phyloP scores from a whole-genome alignment of 2,113 vertebrate species.

The Asarcornis scutulata region DNA sequence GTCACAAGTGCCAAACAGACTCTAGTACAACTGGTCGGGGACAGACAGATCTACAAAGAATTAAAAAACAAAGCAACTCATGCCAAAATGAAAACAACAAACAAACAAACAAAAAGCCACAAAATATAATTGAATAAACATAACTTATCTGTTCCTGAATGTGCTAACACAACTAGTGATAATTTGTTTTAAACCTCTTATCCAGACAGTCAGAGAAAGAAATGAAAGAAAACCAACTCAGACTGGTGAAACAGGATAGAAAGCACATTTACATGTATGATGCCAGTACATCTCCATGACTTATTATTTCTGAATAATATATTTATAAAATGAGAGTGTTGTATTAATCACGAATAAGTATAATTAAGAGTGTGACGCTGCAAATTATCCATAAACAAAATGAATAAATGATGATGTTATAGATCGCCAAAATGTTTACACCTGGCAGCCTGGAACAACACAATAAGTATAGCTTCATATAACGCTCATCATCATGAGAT shows the following conservation, averaged over 20 bases:
- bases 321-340: background rate
- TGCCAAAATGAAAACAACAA: background rate
- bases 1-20: background rate
- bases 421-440: background rate
- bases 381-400: background rate
- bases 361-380: background rate
- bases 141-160: background rate
- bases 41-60: background rate
- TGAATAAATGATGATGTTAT: background rate
- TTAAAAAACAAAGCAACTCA: background rate
- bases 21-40: background rate
- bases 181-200: background rate
- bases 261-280: background rate
- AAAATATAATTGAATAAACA: background rate
- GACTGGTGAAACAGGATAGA: background rate
- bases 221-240: background rate
- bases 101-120: fast-evolving
- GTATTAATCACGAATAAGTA: background rate
- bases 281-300: background rate
- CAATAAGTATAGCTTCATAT: background rate
- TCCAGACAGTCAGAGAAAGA: background rate
- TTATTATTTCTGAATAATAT: background rate
- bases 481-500: background rate
- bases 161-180: background rate
- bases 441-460: background rate